Conservation (phyloP, 2,113 vertebrate species). For the Perca flavescens region DNA sequence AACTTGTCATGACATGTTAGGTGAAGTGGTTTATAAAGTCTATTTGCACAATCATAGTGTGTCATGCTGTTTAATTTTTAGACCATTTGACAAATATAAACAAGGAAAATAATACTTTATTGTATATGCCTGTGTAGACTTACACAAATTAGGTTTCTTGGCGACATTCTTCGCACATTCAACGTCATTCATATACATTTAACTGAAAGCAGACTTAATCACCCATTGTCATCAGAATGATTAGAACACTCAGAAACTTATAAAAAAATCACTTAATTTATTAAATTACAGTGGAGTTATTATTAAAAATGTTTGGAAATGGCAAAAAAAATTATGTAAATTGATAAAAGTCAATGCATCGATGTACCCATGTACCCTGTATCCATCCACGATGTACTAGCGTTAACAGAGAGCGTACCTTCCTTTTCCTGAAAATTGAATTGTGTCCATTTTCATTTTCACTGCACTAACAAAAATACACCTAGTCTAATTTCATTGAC, state of each 20-base stretch:
- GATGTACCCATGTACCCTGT: too few relatives aligned
- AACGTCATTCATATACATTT: neutral
- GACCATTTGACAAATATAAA: neutral
- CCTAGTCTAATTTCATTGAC: neutral
- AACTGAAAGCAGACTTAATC: too few relatives aligned
- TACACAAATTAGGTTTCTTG: neutral
- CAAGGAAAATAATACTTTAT: neutral
- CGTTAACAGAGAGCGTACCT: neutral
- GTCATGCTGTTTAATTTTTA: neutral
- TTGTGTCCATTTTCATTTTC: neutral
- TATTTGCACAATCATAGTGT: constrained; percentile 8
- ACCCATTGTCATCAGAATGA: too few relatives aligned
- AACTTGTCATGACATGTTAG: constrained; percentile 31
- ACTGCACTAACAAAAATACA: neutral
- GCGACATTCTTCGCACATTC: neutral
- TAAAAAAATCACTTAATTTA: neutral
- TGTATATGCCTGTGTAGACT: neutral
- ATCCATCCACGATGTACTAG: too few relatives aligned
- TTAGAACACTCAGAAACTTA: neutral
- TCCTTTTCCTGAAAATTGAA: neutral
- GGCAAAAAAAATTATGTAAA: neutral
- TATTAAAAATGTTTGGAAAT: neutral
- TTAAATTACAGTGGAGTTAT: neutral
- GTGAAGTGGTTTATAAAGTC: constrained; percentile 19
- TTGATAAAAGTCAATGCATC: neutral